Evolutionary conservation across 2,797 vertebrate species (phyloP).

Genomic region (Darevskia mixta): DNA sequence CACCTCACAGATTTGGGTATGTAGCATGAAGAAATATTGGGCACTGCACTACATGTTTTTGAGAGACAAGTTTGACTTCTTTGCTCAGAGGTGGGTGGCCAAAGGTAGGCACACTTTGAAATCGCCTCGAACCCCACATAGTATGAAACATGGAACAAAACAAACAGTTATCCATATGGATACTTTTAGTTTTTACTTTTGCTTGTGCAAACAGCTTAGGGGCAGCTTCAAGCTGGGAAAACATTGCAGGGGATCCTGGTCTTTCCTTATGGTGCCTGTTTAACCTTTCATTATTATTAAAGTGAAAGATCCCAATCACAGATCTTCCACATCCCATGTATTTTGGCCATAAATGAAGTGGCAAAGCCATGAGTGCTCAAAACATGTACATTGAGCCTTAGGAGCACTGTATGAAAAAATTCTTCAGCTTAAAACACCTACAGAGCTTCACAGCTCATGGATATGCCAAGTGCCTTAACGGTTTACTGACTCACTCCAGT

Average conservation of each 20-base stretch:
- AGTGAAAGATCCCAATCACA: not conserved
- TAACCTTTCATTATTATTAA: not conserved
- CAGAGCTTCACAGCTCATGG: not conserved
- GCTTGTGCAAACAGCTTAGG: not conserved
- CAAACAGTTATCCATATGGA: not conserved
- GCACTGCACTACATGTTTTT: no score
- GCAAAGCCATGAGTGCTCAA: not conserved
- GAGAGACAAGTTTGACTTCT: no score
- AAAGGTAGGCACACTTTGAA: no score
- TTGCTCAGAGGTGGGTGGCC: no score
- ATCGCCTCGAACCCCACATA: no score
- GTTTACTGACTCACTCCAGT: constrained; percentile 57
- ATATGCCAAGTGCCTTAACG: constrained; percentile 43
- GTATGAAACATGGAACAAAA: not conserved
- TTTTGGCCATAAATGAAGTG: not conserved
- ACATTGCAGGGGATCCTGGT: not conserved
- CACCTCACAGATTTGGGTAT: no score
- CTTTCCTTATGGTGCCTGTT: not conserved
- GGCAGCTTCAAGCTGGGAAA: not conserved
- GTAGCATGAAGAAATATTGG: no score
- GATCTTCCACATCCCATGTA: not conserved
- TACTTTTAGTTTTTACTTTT: not conserved
- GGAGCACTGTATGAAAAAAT: constrained; percentile 51
- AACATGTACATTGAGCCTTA: constrained; percentile 2
- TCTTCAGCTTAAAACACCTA: constrained; percentile 51